Conservation (phyloP, 2,113 vertebrate species). For the Montifringilla adamsi region DNA sequence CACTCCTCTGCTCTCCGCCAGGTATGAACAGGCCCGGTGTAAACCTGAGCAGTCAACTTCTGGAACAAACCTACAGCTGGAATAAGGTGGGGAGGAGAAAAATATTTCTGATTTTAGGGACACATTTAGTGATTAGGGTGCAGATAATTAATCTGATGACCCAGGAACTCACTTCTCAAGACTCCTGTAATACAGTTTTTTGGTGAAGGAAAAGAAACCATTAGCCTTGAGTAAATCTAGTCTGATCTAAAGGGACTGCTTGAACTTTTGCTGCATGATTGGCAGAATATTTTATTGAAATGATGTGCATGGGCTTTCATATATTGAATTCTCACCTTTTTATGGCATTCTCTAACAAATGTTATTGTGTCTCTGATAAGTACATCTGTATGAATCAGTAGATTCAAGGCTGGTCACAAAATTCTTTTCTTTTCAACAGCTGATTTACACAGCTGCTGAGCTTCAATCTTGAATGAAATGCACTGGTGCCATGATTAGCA, state of each 20-base stretch:
- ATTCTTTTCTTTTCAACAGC: not conserved
- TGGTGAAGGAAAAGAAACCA: not conserved
- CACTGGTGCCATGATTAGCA: not conserved
- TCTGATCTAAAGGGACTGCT: not conserved
- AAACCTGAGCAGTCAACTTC: not conserved
- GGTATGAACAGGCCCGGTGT: fast-evolving
- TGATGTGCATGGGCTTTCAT: not conserved
- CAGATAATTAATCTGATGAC: not conserved
- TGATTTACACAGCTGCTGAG: not conserved
- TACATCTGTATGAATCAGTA: not conserved
- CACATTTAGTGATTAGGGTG: not conserved
- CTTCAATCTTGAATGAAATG: not conserved
- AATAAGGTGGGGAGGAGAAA: not conserved
- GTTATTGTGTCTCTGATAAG: not conserved
- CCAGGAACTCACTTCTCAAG: not conserved
- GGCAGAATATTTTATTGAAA: not conserved
- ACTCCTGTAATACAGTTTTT: not conserved
- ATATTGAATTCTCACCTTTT: not conserved
- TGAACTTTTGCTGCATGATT: not conserved
- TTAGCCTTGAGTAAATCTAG: not conserved
- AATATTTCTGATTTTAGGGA: not conserved
- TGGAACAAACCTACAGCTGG: fast-evolving
- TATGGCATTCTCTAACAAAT: not conserved
- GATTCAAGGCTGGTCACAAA: not conserved
- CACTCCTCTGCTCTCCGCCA: not conserved